Evolutionary conservation across 1,140 invertebrate species (phyloP).

Genomic region (Vanessa atalanta): DNA sequence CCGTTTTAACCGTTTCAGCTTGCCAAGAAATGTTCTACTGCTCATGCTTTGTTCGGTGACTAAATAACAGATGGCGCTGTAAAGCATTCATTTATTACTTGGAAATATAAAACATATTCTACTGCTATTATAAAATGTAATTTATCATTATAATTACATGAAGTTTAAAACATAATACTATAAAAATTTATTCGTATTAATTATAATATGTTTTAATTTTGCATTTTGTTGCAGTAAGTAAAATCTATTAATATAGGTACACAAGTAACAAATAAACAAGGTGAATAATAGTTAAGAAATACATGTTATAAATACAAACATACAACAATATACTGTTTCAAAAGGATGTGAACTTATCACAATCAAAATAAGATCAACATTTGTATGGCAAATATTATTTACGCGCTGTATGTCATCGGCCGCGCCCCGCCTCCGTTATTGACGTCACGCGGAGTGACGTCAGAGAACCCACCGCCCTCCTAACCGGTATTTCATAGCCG

Average conservation of each 20-base stretch:
- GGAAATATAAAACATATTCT: neutral
- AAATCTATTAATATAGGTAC: too few relatives aligned
- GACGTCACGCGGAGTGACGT: constrained; percentile 72
- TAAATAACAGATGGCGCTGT: constrained; percentile 7
- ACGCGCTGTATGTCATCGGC: constrained; percentile 35
- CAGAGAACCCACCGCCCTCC: constrained; percentile 51
- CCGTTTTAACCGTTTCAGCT: neutral
- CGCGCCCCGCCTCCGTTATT: constrained; percentile 63
- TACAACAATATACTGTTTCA: neutral
- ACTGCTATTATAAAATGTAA: neutral
- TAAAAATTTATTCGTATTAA: too few relatives aligned
- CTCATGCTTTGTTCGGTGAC: neutral
- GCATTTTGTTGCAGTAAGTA: too few relatives aligned
- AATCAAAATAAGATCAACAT: neutral
- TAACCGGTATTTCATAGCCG: constrained; percentile 36
- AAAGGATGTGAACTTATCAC: neutral
- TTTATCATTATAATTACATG: neutral
- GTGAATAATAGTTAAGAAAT: too few relatives aligned
- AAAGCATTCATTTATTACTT: neutral
- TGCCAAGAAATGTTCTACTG: constrained; percentile 1
- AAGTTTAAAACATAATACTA: too few relatives aligned
- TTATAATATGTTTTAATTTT: too few relatives aligned
- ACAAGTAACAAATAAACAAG: too few relatives aligned
- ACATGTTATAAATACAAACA: neutral
- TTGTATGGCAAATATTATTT: constrained; percentile 11